These are phyloP conservation scores for Mustela nigripes DNA, from an alignment of 2,113 vertebrate species.

Conservation along the genomic window DNA sequence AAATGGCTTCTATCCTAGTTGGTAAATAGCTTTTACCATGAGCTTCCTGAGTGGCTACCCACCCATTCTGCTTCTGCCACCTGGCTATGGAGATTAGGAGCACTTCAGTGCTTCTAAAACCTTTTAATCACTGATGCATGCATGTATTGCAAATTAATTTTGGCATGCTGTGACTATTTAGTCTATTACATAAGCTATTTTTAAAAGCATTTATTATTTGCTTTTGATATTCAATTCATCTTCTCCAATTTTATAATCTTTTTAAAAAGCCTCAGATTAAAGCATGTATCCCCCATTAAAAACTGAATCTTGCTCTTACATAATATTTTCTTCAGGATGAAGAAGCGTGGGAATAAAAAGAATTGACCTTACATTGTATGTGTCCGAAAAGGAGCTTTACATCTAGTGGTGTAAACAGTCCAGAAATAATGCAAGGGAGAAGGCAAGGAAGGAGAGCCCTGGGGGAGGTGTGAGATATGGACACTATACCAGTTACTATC, in stretches of 20 bases:
- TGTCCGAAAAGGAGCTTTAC: not conserved
- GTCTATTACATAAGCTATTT: not conserved
- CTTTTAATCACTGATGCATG: slow-evolving; percentile 1
- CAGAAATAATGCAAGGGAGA: slow-evolving; percentile 16
- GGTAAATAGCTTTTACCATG: not conserved
- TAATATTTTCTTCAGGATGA: not conserved
- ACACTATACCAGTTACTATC: not conserved
- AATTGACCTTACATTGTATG: not conserved
- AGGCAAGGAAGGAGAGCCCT: not conserved
- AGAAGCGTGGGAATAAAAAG: not conserved
- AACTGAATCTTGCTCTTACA: not conserved
- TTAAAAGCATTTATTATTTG: slow-evolving; percentile 17
- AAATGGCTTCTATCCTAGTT: not conserved
- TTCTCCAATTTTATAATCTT: slow-evolving; percentile 27
- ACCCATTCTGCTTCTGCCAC: not conserved
- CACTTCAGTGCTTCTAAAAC: not conserved
- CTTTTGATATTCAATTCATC: not conserved
- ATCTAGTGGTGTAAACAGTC: not conserved
- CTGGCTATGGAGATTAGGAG: slow-evolving; percentile 34
- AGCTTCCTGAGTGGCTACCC: not conserved
- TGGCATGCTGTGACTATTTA: slow-evolving; percentile 32
- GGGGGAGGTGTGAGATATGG: no score
- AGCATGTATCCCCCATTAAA: slow-evolving; percentile 3
- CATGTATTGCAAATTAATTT: slow-evolving; percentile 44
- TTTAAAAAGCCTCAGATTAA: not conserved